Evolutionary conservation across 2,113 vertebrate species (phyloP).

Genomic region (Salvelinus sp.): DNA sequence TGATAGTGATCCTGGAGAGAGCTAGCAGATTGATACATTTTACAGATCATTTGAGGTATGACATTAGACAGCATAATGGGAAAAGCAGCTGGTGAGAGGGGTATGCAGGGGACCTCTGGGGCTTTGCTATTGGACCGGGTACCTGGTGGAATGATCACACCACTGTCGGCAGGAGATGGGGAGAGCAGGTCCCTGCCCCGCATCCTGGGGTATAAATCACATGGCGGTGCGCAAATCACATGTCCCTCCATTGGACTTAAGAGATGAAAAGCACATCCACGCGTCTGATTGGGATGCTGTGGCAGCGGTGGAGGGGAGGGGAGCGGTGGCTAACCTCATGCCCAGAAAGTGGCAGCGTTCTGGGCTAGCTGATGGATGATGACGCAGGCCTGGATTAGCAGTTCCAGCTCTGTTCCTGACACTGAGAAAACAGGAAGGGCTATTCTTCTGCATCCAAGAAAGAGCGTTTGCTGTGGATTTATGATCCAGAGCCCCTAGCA

Average conservation of each 20-base stretch:
- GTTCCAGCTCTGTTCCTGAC: constrained; percentile 8
- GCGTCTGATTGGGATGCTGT: constrained; percentile 24
- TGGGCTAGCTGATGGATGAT: constrained; percentile 45
- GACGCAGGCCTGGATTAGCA: constrained; percentile 14
- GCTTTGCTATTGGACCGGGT: constrained; percentile 21
- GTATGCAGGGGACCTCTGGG: constrained; percentile 33
- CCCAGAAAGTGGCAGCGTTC: constrained; percentile 30
- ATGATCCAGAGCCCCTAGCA: not conserved
- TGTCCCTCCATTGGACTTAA: constrained; percentile 31
- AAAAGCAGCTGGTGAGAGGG: constrained; percentile 45
- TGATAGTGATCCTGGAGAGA: constrained; percentile 20
- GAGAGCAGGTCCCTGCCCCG: constrained; percentile 35
- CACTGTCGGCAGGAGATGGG: constrained; percentile 20
- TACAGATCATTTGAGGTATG: constrained; percentile 32
- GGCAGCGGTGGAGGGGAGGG: constrained; percentile 3
- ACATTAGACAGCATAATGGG: constrained; percentile 37
- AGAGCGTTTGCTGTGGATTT: constrained; percentile 16
- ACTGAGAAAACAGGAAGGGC: constrained; percentile 27
- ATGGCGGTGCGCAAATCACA: constrained; percentile 28
- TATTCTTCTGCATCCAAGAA: constrained; percentile 8
- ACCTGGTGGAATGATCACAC: not conserved
- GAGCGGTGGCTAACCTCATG: not conserved
- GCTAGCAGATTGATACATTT: constrained; percentile 33
- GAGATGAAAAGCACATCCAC: constrained; percentile 52
- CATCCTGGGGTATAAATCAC: constrained; percentile 64